phyloP scores from a whole-genome alignment of 2,888 invertebrate genomes.

The Netelia fuscicornis region DNA sequence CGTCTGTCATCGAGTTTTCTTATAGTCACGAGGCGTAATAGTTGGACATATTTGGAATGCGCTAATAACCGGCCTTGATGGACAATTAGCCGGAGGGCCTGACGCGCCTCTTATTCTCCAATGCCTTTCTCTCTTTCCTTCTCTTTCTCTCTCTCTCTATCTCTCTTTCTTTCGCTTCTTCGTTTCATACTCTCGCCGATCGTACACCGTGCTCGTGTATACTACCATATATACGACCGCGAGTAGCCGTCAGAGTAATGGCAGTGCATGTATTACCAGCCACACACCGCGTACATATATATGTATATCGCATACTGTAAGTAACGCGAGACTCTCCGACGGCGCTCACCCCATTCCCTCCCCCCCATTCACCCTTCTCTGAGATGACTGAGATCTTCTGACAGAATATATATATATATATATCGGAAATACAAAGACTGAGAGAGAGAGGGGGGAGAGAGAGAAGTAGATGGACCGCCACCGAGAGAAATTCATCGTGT shows the following conservation, averaged over 20 bases:
- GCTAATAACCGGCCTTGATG: conserved; percentile 64
- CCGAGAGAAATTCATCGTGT: conserved; percentile 55
- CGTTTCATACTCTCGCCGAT: neutral
- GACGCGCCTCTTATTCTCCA: conserved; percentile 42
- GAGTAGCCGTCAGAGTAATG: conserved; percentile 62
- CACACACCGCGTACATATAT: conserved; percentile 57
- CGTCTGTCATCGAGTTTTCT: conserved; percentile 60
- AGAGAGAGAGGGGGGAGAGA: conserved; percentile 24
- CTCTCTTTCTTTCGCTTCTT: neutral
- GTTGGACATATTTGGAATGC: conserved; percentile 63
- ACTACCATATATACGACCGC: conserved; percentile 33
- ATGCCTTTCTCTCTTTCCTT: conserved; percentile 3
- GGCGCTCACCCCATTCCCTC: conserved; percentile 26
- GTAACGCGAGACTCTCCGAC: conserved; percentile 58
- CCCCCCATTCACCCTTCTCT: conserved; percentile 49
- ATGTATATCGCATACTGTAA: conserved; percentile 8
- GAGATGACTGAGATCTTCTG: conserved; percentile 53
- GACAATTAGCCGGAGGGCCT: conserved; percentile 62
- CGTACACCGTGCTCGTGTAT: conserved; percentile 23
- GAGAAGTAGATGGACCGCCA: neutral
- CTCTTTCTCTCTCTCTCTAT: conserved; percentile 7
- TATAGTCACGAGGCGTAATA: conserved; percentile 54
- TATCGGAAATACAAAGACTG: neutral
- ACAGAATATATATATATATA: conserved; percentile 20
- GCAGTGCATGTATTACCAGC: conserved; percentile 59